These are phyloP conservation scores for Epinotia bilunana DNA, from an alignment of 2,888 invertebrate species.

Conservation along the genomic window DNA sequence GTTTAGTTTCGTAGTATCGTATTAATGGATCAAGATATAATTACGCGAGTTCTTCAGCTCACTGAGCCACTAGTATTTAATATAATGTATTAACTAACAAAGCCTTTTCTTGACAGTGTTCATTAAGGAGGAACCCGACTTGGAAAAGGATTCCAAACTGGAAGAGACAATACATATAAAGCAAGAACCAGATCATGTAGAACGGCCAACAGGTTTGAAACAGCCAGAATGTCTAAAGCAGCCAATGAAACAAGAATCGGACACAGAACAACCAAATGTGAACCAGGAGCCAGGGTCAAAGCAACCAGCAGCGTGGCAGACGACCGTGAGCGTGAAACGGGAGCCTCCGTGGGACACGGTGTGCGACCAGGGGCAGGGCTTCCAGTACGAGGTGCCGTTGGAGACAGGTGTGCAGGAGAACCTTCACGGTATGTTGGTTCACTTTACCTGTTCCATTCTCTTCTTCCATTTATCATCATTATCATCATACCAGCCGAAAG, in stretches of 20 bases:
- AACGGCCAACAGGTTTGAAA: background rate
- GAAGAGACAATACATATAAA: background rate
- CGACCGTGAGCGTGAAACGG: no score
- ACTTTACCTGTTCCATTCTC: background rate
- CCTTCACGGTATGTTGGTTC: conserved; percentile 1
- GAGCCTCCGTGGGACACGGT: background rate
- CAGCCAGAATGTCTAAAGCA: background rate
- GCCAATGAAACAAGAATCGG: background rate
- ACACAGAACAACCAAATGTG: background rate
- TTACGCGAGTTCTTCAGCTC: no score
- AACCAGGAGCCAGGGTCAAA: background rate
- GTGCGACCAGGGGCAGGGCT: background rate
- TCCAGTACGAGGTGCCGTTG: background rate
- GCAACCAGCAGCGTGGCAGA: no score
- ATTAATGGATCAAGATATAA: no score
- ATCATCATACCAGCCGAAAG: no score
- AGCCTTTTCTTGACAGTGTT: background rate
- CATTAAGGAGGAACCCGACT: background rate
- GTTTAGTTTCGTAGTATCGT: no score
- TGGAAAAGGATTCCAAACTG: background rate
- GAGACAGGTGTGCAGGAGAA: conserved; percentile 1
- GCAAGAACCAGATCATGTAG: background rate
- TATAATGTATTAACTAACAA: no score
- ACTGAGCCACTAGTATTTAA: no score
- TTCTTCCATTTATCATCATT: no score